Evolutionary conservation across 2,797 vertebrate genomes (phyloP), one percentile per base, ranked within the genome.

Genomic region (Decapterus maruadsi): DNA sequence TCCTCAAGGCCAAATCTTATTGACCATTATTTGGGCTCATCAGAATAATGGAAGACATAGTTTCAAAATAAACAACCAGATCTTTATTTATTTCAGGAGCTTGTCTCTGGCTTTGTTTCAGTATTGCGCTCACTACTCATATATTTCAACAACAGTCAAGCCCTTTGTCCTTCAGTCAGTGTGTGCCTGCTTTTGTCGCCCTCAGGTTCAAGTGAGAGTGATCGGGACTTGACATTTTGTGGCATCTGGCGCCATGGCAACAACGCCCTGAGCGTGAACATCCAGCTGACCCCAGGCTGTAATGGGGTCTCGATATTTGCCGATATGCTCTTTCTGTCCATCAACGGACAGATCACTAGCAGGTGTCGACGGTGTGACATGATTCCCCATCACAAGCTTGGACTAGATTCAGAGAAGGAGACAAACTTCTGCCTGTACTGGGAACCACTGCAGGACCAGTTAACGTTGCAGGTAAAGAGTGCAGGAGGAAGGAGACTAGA

Each of bases 381-480:
- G 1, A 57, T 87, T 50, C 0, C 0, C 2, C 86, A 94, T 8
- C 0, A 42, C 3, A 20, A 1, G 4, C 4, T 57, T 57, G 57
- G 31, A 36, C 0, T 2, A 0, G 8, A 48, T 0, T 8, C 11
- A 5, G 6, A 8, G 0, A 7, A 0, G 2, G 40, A 79, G 1
- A 93, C 29, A 3, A 0, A 1, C 0, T 95, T 96, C 87, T 95
- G 94, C 29, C 72, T 96, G 71, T 31, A 82, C 68, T 95, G 95
- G 94, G 93, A 95, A 55, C 94, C 95, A 0, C 46, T 95, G 58
- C 73, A 92, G 80, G 95, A 95, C 84, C 87, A 51, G 72, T 29
- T 96, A 56, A 83, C 54, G 34, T 77, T 95, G 72, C 9, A 93
- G 75, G 86, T 95, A 54, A 60, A 40, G 59, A 26, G 2, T 17